Evolutionary conservation across 2,888 invertebrate genomes (phyloP).

Genomic region (Lobophora halterata): DNA sequence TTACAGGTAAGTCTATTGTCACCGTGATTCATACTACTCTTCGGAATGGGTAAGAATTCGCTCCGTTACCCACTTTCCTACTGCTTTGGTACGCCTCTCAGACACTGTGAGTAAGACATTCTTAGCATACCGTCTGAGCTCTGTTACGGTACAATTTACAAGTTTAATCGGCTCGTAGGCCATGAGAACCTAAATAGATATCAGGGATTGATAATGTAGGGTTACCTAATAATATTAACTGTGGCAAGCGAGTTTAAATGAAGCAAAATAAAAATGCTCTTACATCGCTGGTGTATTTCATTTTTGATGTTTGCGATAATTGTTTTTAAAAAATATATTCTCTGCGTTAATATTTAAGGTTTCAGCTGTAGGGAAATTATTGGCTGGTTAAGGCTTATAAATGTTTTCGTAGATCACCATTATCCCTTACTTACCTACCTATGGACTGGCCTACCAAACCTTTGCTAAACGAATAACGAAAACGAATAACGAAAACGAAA

Average conservation of each 20-base stretch:
- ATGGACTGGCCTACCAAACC: no score
- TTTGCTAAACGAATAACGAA: no score
- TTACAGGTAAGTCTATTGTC: slow-evolving; percentile 47
- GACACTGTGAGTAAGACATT: slow-evolving; percentile 35
- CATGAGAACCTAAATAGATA: slow-evolving; percentile 1
- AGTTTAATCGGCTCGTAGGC: slow-evolving; percentile 3
- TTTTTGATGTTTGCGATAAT: no score
- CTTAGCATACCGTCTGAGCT: slow-evolving; percentile 20
- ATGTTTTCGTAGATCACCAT: no score
- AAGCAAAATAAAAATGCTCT: no score
- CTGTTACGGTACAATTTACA: slow-evolving; percentile 20
- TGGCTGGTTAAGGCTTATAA: no score
- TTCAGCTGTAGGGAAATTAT: no score
- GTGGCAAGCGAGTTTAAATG: neutral
- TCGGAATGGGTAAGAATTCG: slow-evolving; percentile 29
- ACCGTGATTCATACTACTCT: slow-evolving; percentile 29
- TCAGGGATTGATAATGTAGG: slow-evolving; percentile 3
- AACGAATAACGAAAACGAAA: no score
- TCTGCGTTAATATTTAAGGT: no score
- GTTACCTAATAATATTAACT: slow-evolving; percentile 7
- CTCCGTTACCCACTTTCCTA: slow-evolving; percentile 25
- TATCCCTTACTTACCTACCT: no score
- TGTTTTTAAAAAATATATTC: no score
- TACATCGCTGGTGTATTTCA: no score
- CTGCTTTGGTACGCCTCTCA: slow-evolving; percentile 20